Evolutionary conservation across 64 coral and sea anemone genomes (phyloP).

Genomic region (Montipora capricornis): DNA sequence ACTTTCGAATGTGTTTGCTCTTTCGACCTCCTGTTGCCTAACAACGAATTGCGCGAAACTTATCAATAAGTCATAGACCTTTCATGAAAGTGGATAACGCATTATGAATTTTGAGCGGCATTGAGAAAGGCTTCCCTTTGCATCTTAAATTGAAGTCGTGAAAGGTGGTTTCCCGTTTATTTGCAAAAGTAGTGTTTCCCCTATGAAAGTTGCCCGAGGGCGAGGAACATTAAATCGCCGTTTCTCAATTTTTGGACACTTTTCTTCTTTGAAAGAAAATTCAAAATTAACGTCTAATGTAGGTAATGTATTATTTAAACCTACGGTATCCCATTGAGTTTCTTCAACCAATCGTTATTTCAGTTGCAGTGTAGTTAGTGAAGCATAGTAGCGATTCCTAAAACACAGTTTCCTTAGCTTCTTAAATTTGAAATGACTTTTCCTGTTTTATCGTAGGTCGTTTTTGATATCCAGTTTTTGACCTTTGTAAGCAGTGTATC

Average conservation of each 20-base stretch:
- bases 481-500: too few relatives aligned
- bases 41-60: neutral
- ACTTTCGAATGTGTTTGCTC: too few relatives aligned
- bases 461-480: too few relatives aligned
- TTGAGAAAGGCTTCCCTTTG: neutral
- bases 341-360: slow-evolving; percentile 7
- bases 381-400: neutral
- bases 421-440: slow-evolving; percentile 37
- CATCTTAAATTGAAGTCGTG: too few relatives aligned
- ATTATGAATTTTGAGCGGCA: neutral
- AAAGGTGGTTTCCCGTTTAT: neutral
- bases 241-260: neutral
- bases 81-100: neutral
- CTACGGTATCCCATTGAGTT: neutral
- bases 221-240: neutral
- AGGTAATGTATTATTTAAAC: slow-evolving; percentile 26
- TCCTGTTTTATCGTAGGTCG: neutral
- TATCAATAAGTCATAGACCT: neutral
- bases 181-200: neutral
- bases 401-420: slow-evolving; percentile 25
- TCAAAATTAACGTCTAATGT: neutral
- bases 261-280: neutral
- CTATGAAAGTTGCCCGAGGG: neutral
- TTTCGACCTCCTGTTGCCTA: neutral
- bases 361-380: neutral